Conservation (phyloP, 2,888 invertebrate genomes). For the Charanyca ferruginea region DNA sequence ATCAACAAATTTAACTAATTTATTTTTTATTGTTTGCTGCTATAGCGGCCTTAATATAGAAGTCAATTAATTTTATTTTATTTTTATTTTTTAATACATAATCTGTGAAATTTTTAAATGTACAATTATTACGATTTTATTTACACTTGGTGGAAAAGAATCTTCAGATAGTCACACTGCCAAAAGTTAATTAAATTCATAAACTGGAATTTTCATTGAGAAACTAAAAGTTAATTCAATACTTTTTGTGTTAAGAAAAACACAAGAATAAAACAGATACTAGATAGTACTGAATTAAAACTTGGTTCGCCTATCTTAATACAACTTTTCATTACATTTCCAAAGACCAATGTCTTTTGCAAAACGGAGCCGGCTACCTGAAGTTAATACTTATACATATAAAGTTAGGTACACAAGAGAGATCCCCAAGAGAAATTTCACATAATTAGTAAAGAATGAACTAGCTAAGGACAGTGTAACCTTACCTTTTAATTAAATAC, state of each 20-base stretch:
- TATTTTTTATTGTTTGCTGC: no score
- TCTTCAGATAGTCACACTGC: no score
- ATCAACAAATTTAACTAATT: no score
- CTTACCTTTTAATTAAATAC: slow-evolving; percentile 60
- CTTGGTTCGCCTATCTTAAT: not conserved
- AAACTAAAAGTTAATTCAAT: not conserved
- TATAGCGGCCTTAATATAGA: no score
- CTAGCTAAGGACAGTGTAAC: slow-evolving; percentile 38
- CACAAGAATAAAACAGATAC: not conserved
- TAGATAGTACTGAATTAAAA: slow-evolving; percentile 8
- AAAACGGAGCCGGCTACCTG: slow-evolving; percentile 5
- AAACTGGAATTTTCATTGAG: no score
- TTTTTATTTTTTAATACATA: no score
- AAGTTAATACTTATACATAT: slow-evolving; percentile 4
- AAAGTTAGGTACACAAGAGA: slow-evolving; percentile 20
- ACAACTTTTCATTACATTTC: slow-evolving; percentile 3
- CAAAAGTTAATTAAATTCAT: no score
- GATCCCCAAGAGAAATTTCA: slow-evolving; percentile 47
- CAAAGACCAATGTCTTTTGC: slow-evolving; percentile 4
- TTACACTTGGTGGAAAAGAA: no score
- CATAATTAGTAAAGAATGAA: slow-evolving; percentile 55
- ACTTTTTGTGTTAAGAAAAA: not conserved
- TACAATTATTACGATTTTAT: no score
- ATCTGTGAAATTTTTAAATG: no score
- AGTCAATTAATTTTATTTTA: no score